A percentile compares a stretch with the other conserved stretches of the same genome.
Evolutionary conservation across 1,140 invertebrate species (phyloP).

Genomic region (Drosophila nasuta): DNA sequence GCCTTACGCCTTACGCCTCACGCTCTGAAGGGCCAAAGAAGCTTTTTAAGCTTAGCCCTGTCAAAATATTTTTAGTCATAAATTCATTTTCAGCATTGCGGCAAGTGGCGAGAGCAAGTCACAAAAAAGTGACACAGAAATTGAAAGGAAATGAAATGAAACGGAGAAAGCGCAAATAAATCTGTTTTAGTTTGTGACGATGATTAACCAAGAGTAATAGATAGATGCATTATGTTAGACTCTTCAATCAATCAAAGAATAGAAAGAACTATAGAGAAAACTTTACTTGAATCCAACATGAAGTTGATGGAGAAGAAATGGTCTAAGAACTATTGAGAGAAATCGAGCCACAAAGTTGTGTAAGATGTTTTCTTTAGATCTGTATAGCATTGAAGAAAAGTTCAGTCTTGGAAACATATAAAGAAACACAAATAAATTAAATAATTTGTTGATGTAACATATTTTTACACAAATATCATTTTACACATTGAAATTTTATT

Average conservation of each 20-base stretch:
- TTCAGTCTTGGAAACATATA: too few species aligned
- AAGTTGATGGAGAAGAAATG: too few species aligned
- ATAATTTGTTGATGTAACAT: too few species aligned
- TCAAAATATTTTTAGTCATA: constrained; percentile 84
- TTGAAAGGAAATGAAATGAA: constrained; percentile 65
- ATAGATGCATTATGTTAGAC: background rate
- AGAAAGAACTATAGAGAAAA: too few species aligned
- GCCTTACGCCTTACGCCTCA: constrained; percentile 1
- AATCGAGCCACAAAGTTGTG: too few species aligned
- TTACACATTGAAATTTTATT: too few species aligned
- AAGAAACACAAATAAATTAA: too few species aligned
- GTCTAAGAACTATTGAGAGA: too few species aligned
- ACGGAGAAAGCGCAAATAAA: constrained; percentile 30
- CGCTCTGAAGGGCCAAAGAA: constrained; percentile 8
- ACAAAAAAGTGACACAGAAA: constrained; percentile 18
- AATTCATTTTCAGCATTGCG: constrained; percentile 63
- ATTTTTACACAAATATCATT: too few species aligned
- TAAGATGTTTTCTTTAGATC: too few species aligned
- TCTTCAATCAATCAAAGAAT: background rate
- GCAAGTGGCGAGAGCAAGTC: constrained; percentile 18
- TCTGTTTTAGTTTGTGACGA: constrained; percentile 19
- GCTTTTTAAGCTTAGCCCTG: constrained; percentile 75
- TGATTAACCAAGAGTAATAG: constrained; percentile 5
- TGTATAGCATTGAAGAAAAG: too few species aligned
- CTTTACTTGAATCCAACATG: background rate